Conservation (phyloP, 2,888 invertebrate genomes). For the Lycia hirtaria region DNA sequence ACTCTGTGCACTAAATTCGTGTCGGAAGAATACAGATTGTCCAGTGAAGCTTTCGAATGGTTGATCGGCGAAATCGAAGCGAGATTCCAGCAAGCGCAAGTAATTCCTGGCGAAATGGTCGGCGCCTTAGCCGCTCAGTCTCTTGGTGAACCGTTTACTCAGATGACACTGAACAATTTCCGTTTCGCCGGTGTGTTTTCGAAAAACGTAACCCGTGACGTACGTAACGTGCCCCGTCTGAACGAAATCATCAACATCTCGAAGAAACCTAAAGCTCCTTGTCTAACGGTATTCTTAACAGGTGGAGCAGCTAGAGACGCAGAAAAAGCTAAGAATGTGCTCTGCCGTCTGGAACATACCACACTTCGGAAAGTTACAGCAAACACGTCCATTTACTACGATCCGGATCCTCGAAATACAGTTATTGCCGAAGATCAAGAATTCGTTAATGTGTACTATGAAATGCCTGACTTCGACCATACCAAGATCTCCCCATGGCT, state of each 20-base stretch:
- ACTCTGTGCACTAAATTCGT: conserved; percentile 98
- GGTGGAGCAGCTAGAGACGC: conserved; percentile 99
- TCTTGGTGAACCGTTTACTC: conserved; percentile 99
- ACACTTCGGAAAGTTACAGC: conserved; percentile 98
- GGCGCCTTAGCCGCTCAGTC: conserved; percentile 99
- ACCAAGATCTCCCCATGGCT: conserved; percentile 99
- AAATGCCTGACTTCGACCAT: conserved; percentile 99
- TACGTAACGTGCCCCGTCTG: conserved; percentile 98
- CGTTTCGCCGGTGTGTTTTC: conserved; percentile 99
- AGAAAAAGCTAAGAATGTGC: conserved; percentile 99
- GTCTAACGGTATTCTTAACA: conserved; percentile 98
- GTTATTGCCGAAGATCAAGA: conserved; percentile 99
- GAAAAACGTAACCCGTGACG: conserved; percentile 99
- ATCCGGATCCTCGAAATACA: conserved; percentile 99
- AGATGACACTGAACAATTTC: conserved; percentile 99
- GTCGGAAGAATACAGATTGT: conserved; percentile 97
- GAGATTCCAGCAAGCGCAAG: conserved; percentile 98
- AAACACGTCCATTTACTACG: conserved; percentile 99
- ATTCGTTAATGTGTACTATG: conserved; percentile 99
- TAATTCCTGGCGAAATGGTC: conserved; percentile 99
- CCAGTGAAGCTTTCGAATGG: conserved; percentile 99
- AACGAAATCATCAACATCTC: conserved; percentile 99
- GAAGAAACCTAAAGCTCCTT: conserved; percentile 99
- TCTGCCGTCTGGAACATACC: conserved; percentile 98
- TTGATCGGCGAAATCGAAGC: conserved; percentile 99